Evolutionary conservation across 1,140 invertebrate genomes (phyloP).

Genomic region (Parasteatoda tepidariorum): DNA sequence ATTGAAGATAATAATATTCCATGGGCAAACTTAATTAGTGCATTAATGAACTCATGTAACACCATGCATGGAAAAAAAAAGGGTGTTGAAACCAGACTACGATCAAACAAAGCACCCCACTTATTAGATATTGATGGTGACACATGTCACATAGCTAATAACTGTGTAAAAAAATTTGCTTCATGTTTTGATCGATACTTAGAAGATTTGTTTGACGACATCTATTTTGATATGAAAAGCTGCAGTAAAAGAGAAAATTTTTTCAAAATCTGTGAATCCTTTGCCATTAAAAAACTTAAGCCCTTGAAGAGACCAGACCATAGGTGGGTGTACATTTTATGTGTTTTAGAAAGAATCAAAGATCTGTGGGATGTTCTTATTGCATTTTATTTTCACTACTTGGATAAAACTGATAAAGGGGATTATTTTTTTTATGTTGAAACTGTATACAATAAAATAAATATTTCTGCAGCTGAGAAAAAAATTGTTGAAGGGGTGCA

Average conservation of each 20-base stretch:
- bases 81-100: background rate
- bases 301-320: background rate
- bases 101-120: background rate
- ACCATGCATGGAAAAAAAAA: conserved; percentile 9
- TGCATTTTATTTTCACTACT: background rate
- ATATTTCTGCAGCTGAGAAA: background rate
- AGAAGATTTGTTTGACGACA: background rate
- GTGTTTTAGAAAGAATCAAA: background rate
- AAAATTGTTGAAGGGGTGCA: background rate
- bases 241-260: conserved; percentile 12
- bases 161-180: background rate
- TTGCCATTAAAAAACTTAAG: conserved; percentile 6
- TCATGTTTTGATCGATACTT: background rate
- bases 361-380: background rate
- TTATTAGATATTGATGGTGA: conserved; percentile 9
- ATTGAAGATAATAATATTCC: background rate
- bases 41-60: conserved; percentile 12
- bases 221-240: conserved; percentile 30
- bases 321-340: conserved; percentile 8
- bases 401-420: background rate
- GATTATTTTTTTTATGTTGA: background rate
- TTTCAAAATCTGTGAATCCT: conserved; percentile 11
- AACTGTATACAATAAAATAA: background rate
- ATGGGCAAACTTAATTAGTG: background rate
- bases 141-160: background rate